Conservation (phyloP, 2,113 vertebrate species). For the Gorsachius goisagi region DNA sequence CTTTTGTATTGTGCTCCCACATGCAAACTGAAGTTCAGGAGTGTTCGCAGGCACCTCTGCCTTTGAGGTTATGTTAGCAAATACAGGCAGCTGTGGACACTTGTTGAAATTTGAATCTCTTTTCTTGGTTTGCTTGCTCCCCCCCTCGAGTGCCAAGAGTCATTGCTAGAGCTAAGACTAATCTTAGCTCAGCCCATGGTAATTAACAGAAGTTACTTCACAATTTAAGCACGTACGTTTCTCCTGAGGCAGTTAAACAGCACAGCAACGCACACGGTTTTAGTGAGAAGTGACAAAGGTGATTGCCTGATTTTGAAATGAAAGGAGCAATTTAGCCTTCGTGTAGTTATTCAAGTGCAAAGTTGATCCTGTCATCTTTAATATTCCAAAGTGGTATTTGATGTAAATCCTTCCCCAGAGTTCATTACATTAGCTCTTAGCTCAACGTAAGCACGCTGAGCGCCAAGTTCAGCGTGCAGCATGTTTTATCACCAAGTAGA, state of each 20-base stretch:
- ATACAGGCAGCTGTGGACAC: background rate
- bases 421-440: constrained; percentile 39
- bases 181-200: background rate
- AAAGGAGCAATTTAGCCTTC: background rate
- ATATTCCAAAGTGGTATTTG: constrained; percentile 32
- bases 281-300: background rate
- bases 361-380: constrained; percentile 7
- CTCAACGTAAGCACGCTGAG: background rate
- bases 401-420: constrained; percentile 6
- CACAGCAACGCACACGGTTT: background rate
- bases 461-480: background rate
- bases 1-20: background rate
- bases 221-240: background rate
- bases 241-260: background rate
- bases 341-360: constrained; percentile 12
- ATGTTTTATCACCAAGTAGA: background rate
- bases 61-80: background rate
- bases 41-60: background rate
- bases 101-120: background rate
- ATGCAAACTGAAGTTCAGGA: background rate
- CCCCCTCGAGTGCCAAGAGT: constrained; percentile 35
- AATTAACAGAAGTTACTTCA: background rate
- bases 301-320: background rate
- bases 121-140: constrained; percentile 56
- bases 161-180: constrained; percentile 4